Base-by-base conservation (phyloP, 2,888 invertebrate genomes). In the Tyria jacobaeae region DNA sequence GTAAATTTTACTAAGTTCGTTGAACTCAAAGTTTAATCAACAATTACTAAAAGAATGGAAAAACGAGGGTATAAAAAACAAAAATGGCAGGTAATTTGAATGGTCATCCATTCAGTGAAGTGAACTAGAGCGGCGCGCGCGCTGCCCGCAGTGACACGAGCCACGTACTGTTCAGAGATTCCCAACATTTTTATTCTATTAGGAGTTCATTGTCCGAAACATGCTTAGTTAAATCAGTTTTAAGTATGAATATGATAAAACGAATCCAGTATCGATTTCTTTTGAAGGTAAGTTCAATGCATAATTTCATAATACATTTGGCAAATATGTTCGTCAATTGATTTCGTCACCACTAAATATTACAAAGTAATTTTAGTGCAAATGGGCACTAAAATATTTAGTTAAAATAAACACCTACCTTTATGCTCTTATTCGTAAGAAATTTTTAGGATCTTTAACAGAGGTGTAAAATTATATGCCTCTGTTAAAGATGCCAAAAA, bases 141-240 rank as follows among this genome's bases (percentile, higher is more conserved):
- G 76, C 79, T 73, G 76, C 76, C 73, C 78, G 82, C 84, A 79
- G 81, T 84, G 89, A 87, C 92, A 92, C 91, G 91, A 89, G 92
- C 90, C 88, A 84, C 67, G 73, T 62, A 73, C 62, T 71, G 51
- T 65, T 35, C 81, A 84, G 83, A 64, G 70, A 74, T 81, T 71
- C 55, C 66, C 80, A 87, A 89, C 87, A 80, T 81, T 88, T 84
- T 77, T 59, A 56, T 58, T 52, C 53, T 57, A 58, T 61, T 68
- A 62, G n/a, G n/a, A n/a, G n/a, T 67, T 64, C 65, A 69, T 70
- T 71, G 66, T 62, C 54, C 64, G 62, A 76, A 69, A 65, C 53
- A 60, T 68, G 60, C 70, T 73, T 68, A 61, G 54, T 69, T 68
- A 56, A 72, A 62, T 72, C 78, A 69, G 58, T 62, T 66, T 60